Percentiles rank a stretch among this genome's conserved stretches.
phyloP scores from a whole-genome alignment of 1,140 invertebrate genomes.

The Hycleus phaleratus region DNA sequence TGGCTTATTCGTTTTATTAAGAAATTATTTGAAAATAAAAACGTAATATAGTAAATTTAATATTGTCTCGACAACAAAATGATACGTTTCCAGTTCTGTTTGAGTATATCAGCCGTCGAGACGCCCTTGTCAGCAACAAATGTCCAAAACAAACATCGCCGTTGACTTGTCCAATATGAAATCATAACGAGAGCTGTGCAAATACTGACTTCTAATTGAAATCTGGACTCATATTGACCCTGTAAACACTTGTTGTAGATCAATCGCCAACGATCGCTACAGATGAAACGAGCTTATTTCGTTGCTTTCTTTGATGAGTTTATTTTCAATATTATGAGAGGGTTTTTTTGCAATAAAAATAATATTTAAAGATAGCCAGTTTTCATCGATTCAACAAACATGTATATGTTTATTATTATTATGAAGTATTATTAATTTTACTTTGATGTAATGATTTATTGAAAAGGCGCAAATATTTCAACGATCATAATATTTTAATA shows the following conservation, averaged over 20 bases:
- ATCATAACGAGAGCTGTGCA: slow-evolving; percentile 37
- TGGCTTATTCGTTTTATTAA: too few species aligned
- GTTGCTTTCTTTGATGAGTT: slow-evolving; percentile 24
- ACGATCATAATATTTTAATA: slow-evolving; percentile 4
- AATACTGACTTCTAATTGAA: slow-evolving; percentile 36
- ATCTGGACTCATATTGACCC: slow-evolving; percentile 34
- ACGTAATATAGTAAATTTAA: too few species aligned
- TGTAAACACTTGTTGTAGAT: slow-evolving; percentile 34
- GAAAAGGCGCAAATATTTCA: slow-evolving; percentile 3
- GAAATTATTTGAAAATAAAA: too few species aligned
- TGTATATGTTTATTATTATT: too few species aligned
- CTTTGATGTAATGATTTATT: too few species aligned
- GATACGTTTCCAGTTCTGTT: slow-evolving; percentile 2
- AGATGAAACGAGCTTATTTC: slow-evolving; percentile 25
- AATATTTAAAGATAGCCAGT: too few species aligned
- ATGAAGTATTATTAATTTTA: too few species aligned
- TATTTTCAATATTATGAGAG: slow-evolving; percentile 18
- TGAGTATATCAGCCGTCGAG: slow-evolving; percentile 8
- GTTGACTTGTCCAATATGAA: slow-evolving; percentile 33
- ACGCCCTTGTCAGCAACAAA: slow-evolving; percentile 20
- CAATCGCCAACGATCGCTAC: slow-evolving; percentile 26
- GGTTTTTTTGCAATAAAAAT: too few species aligned
- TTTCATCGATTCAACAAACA: too few species aligned
- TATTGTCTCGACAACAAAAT: too few species aligned
- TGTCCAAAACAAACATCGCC: slow-evolving; percentile 27